Evolutionary conservation across 1,140 invertebrate species (phyloP).

Genomic region (Cardiocondyla obscurior): DNA sequence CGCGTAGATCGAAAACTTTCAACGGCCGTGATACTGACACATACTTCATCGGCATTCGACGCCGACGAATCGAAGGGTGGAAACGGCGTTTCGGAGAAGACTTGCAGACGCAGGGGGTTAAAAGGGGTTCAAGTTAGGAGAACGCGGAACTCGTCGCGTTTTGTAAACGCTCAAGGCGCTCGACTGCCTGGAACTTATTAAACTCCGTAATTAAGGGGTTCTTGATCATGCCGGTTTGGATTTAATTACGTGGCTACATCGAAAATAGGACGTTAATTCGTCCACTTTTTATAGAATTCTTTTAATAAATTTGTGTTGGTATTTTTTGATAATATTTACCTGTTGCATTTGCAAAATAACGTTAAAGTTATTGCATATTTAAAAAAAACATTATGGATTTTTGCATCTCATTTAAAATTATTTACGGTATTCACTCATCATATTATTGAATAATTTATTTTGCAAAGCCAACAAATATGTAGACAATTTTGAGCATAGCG

Average conservation of each 20-base stretch:
- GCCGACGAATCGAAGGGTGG: conserved; percentile 55
- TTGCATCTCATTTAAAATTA: background rate
- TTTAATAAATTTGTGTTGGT: background rate
- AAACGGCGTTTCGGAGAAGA: conserved; percentile 24
- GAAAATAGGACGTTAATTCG: conserved; percentile 42
- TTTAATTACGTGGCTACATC: conserved; percentile 62
- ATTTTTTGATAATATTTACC: background rate
- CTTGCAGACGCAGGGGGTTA: background rate
- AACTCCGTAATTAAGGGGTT: conserved; percentile 65
- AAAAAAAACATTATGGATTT: background rate
- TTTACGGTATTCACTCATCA: background rate
- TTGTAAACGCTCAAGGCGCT: conserved; percentile 56
- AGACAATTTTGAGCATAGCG: background rate
- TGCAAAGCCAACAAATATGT: background rate
- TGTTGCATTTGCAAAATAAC: conserved; percentile 16
- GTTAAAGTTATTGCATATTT: background rate
- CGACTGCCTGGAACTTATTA: conserved; percentile 49
- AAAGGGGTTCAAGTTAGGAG: background rate
- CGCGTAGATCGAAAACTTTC: conserved; percentile 55
- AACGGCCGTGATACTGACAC: conserved; percentile 45
- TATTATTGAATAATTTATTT: background rate
- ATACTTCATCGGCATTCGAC: conserved; percentile 56
- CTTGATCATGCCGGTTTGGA: conserved; percentile 68
- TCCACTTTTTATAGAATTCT: conserved; percentile 29
- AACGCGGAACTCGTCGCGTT: conserved; percentile 44